phyloP scores from a whole-genome alignment of 2,888 invertebrate genomes.

The Platycheirus albimanus region DNA sequence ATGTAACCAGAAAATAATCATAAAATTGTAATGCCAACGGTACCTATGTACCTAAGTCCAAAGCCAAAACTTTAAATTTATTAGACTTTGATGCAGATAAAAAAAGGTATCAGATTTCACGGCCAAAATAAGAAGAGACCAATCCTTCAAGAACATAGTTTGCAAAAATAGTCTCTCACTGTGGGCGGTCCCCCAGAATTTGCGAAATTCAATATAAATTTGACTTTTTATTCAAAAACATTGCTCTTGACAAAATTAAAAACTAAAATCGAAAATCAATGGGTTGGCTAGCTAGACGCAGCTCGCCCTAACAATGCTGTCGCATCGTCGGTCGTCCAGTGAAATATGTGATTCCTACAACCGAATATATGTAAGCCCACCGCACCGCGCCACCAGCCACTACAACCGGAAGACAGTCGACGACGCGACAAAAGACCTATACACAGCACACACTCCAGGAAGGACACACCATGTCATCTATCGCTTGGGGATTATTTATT shows the following conservation, averaged over 20 bases:
- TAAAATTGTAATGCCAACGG: too few relatives aligned
- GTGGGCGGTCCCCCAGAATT: conserved; percentile 30
- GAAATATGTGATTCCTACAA: conserved; percentile 23
- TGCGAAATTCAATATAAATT: conserved; percentile 31
- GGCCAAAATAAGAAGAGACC: background rate
- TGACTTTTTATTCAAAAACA: too few relatives aligned
- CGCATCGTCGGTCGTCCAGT: conserved; percentile 7
- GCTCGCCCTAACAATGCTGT: background rate
- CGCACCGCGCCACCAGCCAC: too few relatives aligned
- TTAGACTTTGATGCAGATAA: conserved; percentile 42
- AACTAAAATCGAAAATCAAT: too few relatives aligned
- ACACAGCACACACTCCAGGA: conserved; percentile 49
- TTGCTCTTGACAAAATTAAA: too few relatives aligned
- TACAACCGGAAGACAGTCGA: conserved; percentile 57
- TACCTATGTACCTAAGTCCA: too few relatives aligned
- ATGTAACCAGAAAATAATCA: too few relatives aligned
- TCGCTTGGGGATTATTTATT: conserved; percentile 73
- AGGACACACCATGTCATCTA: conserved; percentile 70
- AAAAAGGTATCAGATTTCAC: conserved; percentile 11
- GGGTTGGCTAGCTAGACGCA: too few relatives aligned
- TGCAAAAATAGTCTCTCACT: background rate
- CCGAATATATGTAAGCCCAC: background rate
- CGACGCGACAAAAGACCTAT: conserved; percentile 47
- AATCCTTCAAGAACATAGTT: background rate
- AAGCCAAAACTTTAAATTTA: conserved; percentile 30